These are phyloP conservation scores for Ceyx erithaca DNA, from an alignment of 2,797 vertebrate genomes.

Conservation along the genomic window DNA sequence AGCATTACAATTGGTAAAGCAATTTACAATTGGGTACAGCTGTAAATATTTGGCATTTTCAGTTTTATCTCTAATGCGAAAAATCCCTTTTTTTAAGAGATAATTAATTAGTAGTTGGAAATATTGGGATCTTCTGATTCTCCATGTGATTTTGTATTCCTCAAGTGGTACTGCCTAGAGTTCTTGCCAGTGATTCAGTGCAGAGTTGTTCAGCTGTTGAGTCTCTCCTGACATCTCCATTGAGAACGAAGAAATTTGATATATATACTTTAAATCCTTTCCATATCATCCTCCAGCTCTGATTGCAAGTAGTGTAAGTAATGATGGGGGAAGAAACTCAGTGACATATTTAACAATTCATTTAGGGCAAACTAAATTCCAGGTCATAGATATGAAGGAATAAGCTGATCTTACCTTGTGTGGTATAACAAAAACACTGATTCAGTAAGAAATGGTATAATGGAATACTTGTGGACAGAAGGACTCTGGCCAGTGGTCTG, in stretches of 20 bases:
- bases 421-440: not conserved
- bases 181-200: not conserved
- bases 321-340: not conserved
- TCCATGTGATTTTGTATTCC: not conserved
- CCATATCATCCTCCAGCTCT: not conserved
- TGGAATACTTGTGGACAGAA: not conserved
- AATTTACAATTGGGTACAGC: not conserved
- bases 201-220: not conserved
- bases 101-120: not conserved
- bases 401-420: not conserved
- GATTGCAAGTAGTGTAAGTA: not conserved
- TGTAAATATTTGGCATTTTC: not conserved
- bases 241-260: conserved; percentile 32
- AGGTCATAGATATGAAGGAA: not conserved
- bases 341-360: not conserved
- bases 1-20: too few relatives aligned
- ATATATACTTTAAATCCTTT: not conserved
- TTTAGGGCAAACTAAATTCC: not conserved
- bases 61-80: not conserved
- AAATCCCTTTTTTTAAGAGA: not conserved
- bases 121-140: not conserved
- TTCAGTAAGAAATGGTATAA: not conserved
- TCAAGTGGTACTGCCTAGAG: not conserved
- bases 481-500: not conserved
- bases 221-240: not conserved